Evolutionary conservation across 2,888 invertebrate genomes (phyloP), one percentile per base, ranked within the genome.

Genomic region (Leucozona laternaria): DNA sequence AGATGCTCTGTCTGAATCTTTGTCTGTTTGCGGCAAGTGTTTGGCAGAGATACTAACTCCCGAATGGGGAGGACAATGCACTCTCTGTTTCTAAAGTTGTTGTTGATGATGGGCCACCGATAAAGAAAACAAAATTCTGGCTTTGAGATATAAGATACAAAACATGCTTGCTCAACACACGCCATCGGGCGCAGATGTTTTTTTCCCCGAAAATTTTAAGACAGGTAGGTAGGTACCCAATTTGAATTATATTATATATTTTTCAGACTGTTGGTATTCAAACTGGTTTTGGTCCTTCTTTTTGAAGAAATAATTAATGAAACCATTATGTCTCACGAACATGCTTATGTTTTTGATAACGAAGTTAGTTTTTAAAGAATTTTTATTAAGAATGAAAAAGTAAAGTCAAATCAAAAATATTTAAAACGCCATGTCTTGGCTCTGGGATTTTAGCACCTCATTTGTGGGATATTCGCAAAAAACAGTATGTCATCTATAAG

Each of bases 101-200:
- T 15, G 15, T 7, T 43, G 20, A 60, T 76, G 68, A 73, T 68
- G 70, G 75, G 70, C 70, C 55, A 53, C 57, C 55, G 22, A 78
- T 17, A 34, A 66, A 55, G 58, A 60, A 15, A 57, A 45, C 31
- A 57, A 57, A 25, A 37, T 58, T 68, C 31, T 50, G 43, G n/a
- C 79, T 68, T 40, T 28, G 15, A 68, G 40, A 73, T 60, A 70
- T 17, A 40, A 40, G 43, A 40, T 22, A 43, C 17, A 40, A 76
- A 72, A 81, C 62, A 77, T 55, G 60, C 34, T 62, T 55, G 60
- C 34, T 62, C 13, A 80, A 85, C 85, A 68, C 85, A 82, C 85
- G 85, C 85, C 81, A 81, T 40, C 60, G 40, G 71, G n/a, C 45
- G 81, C 85, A 85, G 84, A 85, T 85, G 84, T 71, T 80, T 72